Evolutionary conservation across 2,797 vertebrate species (phyloP).

Genomic region (Carcharodon carcharias): DNA sequence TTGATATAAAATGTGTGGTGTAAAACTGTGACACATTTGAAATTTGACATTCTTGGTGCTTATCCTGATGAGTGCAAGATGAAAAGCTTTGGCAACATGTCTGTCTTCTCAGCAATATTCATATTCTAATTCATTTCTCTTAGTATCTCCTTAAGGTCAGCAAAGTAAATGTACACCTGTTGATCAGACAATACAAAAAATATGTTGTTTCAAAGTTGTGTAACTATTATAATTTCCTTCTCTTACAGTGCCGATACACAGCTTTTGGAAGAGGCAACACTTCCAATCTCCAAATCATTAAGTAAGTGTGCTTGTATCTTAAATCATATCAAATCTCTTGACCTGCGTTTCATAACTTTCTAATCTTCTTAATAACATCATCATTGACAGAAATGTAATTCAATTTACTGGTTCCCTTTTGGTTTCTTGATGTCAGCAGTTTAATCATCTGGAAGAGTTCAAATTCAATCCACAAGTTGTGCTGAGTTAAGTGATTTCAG

Average conservation of each 20-base stretch:
- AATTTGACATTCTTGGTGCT: too few species aligned
- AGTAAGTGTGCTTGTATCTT: slow-evolving; percentile 63
- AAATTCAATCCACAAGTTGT: neutral
- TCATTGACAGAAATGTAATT: neutral
- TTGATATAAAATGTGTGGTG: neutral
- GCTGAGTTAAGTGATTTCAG: neutral
- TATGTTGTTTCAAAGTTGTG: neutral
- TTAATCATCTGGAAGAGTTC: neutral
- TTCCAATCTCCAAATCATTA: slow-evolving; percentile 80
- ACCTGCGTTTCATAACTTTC: neutral
- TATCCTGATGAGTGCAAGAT: neutral
- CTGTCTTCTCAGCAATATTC: neutral
- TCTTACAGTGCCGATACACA: slow-evolving; percentile 75
- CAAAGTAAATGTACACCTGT: neutral
- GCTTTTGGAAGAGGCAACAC: slow-evolving; percentile 81
- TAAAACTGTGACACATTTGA: neutral
- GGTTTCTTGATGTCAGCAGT: neutral
- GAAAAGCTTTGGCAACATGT: neutral
- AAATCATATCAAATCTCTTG: neutral
- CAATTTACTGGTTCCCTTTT: neutral
- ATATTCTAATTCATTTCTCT: neutral
- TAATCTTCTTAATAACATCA: neutral
- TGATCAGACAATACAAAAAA: neutral
- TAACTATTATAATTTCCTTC: slow-evolving; percentile 38
- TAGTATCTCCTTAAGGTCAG: neutral